Evolutionary conservation across 2,888 invertebrate genomes (phyloP).

Genomic region (Netelia fuscicornis): DNA sequence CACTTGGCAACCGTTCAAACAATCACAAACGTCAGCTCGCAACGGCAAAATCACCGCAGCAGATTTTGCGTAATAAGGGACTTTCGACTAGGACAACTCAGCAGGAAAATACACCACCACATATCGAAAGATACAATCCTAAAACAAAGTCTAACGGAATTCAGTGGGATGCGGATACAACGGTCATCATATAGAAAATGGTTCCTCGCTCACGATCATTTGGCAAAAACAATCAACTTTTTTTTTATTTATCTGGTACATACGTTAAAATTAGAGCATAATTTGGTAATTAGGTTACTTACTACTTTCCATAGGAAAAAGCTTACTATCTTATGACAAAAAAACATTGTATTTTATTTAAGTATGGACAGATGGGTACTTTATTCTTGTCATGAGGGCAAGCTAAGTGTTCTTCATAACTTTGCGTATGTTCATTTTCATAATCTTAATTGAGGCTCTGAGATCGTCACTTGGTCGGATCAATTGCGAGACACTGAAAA

Average conservation of each 20-base stretch:
- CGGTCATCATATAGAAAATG: slow-evolving; percentile 77
- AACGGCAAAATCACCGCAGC: slow-evolving; percentile 74
- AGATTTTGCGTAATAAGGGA: slow-evolving; percentile 72
- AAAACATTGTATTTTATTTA: slow-evolving; percentile 60
- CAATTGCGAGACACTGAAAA: slow-evolving; percentile 75
- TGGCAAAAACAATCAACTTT: slow-evolving; percentile 30
- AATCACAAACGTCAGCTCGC: slow-evolving; percentile 70
- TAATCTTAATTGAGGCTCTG: slow-evolving; percentile 75
- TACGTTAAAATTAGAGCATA: slow-evolving; percentile 12
- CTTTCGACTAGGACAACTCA: slow-evolving; percentile 68
- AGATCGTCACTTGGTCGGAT: slow-evolving; percentile 77
- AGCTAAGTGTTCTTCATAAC: slow-evolving; percentile 74
- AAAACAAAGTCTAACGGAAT: slow-evolving; percentile 72
- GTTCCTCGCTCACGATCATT: not conserved
- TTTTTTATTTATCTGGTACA: slow-evolving; percentile 28
- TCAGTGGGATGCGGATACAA: slow-evolving; percentile 79
- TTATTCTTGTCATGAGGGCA: slow-evolving; percentile 17
- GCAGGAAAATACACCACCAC: slow-evolving; percentile 80
- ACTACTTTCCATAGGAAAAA: slow-evolving; percentile 39
- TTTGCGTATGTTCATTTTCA: slow-evolving; percentile 77
- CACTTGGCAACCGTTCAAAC: slow-evolving; percentile 80
- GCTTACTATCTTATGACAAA: slow-evolving; percentile 49
- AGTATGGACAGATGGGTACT: slow-evolving; percentile 24
- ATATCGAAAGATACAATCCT: slow-evolving; percentile 69
- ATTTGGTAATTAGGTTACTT: slow-evolving; percentile 43